phyloP scores from a whole-genome alignment of 1,140 invertebrate species.

The Drosophila kanapiae region DNA sequence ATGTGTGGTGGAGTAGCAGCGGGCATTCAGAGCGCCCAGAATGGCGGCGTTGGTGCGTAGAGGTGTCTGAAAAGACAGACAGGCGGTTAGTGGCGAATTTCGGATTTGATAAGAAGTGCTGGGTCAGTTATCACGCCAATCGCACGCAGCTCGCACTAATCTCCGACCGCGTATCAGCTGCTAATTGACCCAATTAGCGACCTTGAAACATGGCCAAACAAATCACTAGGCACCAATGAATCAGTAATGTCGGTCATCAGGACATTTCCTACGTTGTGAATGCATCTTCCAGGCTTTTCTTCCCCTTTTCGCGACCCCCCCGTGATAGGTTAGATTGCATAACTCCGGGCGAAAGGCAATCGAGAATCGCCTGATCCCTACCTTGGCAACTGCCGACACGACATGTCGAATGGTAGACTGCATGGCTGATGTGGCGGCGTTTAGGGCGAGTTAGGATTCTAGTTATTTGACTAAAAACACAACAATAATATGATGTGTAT shows the following conservation, averaged over 20 bases:
- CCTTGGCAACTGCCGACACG: constrained; percentile 69
- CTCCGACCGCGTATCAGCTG: constrained; percentile 33
- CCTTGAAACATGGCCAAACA: constrained; percentile 56
- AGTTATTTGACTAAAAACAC: constrained; percentile 44
- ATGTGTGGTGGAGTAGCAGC: constrained; percentile 89
- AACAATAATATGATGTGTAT: constrained; percentile 59
- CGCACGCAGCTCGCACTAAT: constrained; percentile 50
- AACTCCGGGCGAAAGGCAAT: constrained; percentile 51
- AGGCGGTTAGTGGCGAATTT: background rate
- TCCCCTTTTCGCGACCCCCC: constrained; percentile 44
- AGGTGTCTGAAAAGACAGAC: constrained; percentile 56
- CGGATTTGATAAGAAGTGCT: constrained; percentile 19
- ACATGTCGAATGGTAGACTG: constrained; percentile 76
- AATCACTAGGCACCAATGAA: constrained; percentile 17
- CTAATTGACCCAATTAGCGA: constrained; percentile 46
- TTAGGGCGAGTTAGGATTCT: constrained; percentile 23
- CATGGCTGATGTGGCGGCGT: constrained; percentile 57
- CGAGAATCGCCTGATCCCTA: constrained; percentile 32
- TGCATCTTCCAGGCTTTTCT: constrained; percentile 42
- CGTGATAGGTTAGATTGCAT: constrained; percentile 84
- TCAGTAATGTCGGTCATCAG: background rate
- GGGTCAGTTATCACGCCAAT: constrained; percentile 22
- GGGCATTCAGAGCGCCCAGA: constrained; percentile 85
- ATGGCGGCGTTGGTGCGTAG: constrained; percentile 79
- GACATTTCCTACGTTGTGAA: background rate